Base-by-base conservation (phyloP, 2,888 invertebrate species). In the Patella caerulea region DNA sequence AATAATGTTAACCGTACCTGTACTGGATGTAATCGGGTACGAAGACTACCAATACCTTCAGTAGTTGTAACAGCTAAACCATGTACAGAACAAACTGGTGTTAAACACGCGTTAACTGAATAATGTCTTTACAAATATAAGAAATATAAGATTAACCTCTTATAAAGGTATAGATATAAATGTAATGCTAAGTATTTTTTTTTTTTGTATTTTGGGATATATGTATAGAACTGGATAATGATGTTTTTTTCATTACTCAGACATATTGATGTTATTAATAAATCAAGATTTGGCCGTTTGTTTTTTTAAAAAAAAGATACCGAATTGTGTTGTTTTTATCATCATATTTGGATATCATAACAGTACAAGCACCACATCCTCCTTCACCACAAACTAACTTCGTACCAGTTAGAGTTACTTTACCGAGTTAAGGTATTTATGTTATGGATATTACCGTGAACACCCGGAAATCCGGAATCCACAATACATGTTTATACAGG, bases 301-400 rank as follows among this genome's bases (percentile, higher is more conserved):
- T 45, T 0, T 45, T 45, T 45, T 45, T 0, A 34, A 34, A 45
- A 45, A 79, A 84, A 84, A 83, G 86, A 85, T 88, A 89, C 89
- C 79, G 72, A 55, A 87, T 83, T 59, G 78, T 82, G 15, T 94
- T 93, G 69, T 92, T 93, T 3, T 79, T 84, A 1, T 94, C 93
- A 85, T 95, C 93, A 86, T 94, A 94, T 89, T 94, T 94, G 17
- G 97, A 97, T 12, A 98, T 92, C 96, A 98, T 97, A 1, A 98
- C 97, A 0, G 98, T 98, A 89, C 98, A 98, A 0, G 97, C 97
- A 0, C 98, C 98, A 89, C 98, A 98, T 2, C 97, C 97, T 52
- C 98, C 98, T 93, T 98, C 98, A 0, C 96, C 97, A 89, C 98
- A 98, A 45, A 96, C 97, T 81, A 97, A 93, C 93, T 98, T 98